phyloP scores from a whole-genome alignment of 2,113 vertebrate genomes.

The Paramisgurnus dabryanus region DNA sequence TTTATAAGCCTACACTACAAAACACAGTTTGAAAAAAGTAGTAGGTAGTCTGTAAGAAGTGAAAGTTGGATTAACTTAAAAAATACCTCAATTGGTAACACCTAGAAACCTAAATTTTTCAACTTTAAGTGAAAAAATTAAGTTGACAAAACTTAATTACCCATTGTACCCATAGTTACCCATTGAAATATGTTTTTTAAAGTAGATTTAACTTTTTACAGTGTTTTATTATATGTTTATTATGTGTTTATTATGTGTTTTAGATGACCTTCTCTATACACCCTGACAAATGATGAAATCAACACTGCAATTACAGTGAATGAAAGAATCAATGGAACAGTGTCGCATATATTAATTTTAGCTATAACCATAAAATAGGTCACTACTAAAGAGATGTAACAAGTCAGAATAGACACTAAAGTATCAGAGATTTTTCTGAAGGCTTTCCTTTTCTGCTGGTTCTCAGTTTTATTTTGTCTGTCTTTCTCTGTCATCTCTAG shows the following conservation, averaged over 20 bases:
- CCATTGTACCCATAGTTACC: too few species aligned
- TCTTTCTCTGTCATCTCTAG: not conserved
- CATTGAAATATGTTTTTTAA: too few species aligned
- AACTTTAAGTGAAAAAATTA: too few species aligned
- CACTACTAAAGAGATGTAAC: not conserved
- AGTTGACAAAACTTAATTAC: too few species aligned
- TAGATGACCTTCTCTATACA: conserved; percentile 15
- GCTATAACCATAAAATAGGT: not conserved
- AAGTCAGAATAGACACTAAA: conserved; percentile 6
- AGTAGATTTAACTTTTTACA: too few species aligned
- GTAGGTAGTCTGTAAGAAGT: too few species aligned
- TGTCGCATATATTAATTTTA: not conserved
- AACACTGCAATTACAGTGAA: conserved; percentile 5
- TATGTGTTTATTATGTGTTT: not conserved
- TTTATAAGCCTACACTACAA: too few species aligned
- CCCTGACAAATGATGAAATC: conserved; percentile 19
- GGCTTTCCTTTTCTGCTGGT: conserved; percentile 14
- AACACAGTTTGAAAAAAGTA: too few species aligned
- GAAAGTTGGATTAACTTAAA: too few species aligned
- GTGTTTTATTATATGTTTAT: too few species aligned
- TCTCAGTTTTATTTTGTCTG: not conserved
- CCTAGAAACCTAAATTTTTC: too few species aligned
- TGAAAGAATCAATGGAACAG: not conserved
- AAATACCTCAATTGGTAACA: too few species aligned
- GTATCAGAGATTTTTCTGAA: conserved; percentile 16